Percentiles rank a stretch among this genome's conserved stretches.
phyloP scores from a whole-genome alignment of 1,140 invertebrate genomes.

The Sycophaga agraensis region DNA sequence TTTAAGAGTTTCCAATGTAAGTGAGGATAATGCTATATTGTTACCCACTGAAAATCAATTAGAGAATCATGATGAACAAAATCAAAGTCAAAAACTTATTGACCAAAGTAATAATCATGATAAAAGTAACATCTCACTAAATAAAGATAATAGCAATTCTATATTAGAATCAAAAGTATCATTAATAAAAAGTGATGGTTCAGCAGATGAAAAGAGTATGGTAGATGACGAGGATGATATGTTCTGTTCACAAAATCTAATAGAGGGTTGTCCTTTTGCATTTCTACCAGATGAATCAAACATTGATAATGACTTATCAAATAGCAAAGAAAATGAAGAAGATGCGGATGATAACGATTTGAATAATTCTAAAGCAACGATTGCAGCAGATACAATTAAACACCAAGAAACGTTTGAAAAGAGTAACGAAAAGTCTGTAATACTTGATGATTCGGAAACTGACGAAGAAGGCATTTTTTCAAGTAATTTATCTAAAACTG shows the following conservation, averaged over 20 bases:
- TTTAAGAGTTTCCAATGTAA: no score
- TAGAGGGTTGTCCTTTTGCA: slow-evolving; percentile 8
- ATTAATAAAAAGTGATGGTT: background rate
- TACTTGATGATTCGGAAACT: slow-evolving; percentile 23
- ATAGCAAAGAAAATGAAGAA: background rate
- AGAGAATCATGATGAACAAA: no score
- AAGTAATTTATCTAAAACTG: slow-evolving; percentile 1
- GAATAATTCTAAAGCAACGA: no score
- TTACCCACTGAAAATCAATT: no score
- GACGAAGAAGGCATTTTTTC: slow-evolving; percentile 27
- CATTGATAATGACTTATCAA: background rate
- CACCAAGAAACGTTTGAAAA: no score
- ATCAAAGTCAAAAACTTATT: no score
- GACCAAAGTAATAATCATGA: no score
- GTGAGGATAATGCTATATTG: no score
- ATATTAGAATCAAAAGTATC: no score
- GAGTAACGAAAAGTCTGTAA: background rate
- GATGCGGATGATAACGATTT: background rate
- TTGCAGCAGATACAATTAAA: no score
- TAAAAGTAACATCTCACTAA: no score
- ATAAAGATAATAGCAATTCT: no score
- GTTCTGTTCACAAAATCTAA: slow-evolving; percentile 20
- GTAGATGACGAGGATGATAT: slow-evolving; percentile 13
- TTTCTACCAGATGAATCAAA: slow-evolving; percentile 7
- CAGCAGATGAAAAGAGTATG: background rate